Percentiles rank a stretch among this genome's conserved stretches.
phyloP scores from a whole-genome alignment of 2,797 vertebrate species.

The Urophycis tenuis region DNA sequence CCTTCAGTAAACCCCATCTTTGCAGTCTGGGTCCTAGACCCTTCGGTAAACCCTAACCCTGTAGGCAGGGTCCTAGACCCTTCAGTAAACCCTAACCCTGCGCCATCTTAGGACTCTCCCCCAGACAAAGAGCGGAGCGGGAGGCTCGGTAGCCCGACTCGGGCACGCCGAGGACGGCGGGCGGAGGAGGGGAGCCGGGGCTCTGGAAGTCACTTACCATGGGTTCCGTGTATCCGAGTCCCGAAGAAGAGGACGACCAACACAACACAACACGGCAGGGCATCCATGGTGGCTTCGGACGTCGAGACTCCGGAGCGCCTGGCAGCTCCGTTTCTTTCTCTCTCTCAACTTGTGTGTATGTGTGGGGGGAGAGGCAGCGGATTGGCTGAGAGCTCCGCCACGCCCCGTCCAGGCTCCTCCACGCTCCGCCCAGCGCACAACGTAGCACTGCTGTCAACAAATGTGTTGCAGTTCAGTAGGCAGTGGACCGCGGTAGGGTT shows the following conservation, averaged over 20 bases:
- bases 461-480: constrained; percentile 26
- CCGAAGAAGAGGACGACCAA: constrained; percentile 64
- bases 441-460: constrained; percentile 57
- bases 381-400: constrained; percentile 55
- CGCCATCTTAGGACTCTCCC: constrained; percentile 76
- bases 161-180: not conserved
- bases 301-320: constrained; percentile 44
- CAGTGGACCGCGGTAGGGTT: not conserved
- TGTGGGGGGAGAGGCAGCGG: constrained; percentile 20
- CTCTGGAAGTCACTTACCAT: constrained; percentile 52
- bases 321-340: not conserved
- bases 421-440: constrained; percentile 57
- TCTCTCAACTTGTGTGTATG: constrained; percentile 60
- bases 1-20: too few relatives aligned
- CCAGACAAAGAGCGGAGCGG: constrained; percentile 63
- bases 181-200: not conserved
- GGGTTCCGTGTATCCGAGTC: constrained; percentile 56
- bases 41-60: too few relatives aligned
- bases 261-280: constrained; percentile 51
- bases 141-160: constrained; percentile 9
- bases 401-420: constrained; percentile 55
- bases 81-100: constrained; percentile 59
- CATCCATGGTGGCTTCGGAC: constrained; percentile 66
- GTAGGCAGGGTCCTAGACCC: too few relatives aligned
- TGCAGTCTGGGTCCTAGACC: too few relatives aligned